Evolutionary conservation across 1,140 invertebrate species (phyloP).

Genomic region (Marisa cornuarietis): DNA sequence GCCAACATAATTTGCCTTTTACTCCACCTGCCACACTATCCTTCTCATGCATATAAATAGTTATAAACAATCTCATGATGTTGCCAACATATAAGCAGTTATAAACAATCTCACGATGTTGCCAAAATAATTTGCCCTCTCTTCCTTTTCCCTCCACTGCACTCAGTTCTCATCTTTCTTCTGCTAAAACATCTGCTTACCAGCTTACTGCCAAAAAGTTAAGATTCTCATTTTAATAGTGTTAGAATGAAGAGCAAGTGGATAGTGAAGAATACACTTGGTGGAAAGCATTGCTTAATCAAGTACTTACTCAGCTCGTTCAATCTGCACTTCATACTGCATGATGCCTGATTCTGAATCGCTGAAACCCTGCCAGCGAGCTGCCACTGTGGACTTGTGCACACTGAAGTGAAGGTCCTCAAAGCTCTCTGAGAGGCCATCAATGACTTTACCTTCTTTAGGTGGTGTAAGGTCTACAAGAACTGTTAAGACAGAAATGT

Average conservation of each 20-base stretch:
- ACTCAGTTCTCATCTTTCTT: no score
- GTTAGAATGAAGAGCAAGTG: neutral
- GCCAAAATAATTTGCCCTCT: no score
- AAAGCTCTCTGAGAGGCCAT: slow-evolving; percentile 36
- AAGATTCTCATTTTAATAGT: neutral
- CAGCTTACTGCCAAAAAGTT: no score
- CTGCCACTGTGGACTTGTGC: slow-evolving; percentile 32
- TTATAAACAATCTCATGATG: no score
- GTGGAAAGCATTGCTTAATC: neutral
- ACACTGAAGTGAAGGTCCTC: slow-evolving; percentile 32
- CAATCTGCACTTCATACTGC: slow-evolving; percentile 39
- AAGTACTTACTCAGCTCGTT: slow-evolving; percentile 36
- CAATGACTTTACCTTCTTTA: slow-evolving; percentile 38
- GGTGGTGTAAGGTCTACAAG: slow-evolving; percentile 44
- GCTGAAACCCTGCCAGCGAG: slow-evolving; percentile 44
- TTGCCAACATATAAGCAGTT: no score
- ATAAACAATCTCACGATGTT: no score
- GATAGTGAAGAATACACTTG: neutral
- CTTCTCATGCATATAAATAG: no score
- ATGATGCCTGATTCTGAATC: slow-evolving; percentile 46
- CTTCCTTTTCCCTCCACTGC: no score
- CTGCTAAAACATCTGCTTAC: no score
- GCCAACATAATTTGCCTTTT: no score
- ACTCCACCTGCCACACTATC: no score
- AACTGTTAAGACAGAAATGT: slow-evolving; percentile 28